Conservation (phyloP, 1,140 invertebrate species). For the Heliconius himera region DNA sequence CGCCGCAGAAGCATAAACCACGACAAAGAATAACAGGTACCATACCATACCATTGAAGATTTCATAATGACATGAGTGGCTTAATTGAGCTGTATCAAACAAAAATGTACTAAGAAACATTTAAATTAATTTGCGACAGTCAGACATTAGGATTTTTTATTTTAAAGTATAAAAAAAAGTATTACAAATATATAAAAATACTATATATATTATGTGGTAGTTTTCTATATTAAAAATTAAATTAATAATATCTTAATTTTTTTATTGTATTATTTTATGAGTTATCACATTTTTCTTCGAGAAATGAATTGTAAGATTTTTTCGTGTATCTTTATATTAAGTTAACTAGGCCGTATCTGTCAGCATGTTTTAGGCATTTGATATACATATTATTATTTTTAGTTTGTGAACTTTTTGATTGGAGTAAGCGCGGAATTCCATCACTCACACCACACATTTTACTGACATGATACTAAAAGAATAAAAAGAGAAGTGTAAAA, state of each 20-base stretch:
- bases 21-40: conserved; percentile 50
- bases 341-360: neutral
- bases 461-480: neutral
- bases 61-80: conserved; percentile 21
- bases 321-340: neutral
- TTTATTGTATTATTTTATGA: neutral
- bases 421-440: neutral
- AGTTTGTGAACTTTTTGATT: neutral
- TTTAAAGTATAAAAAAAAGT: neutral
- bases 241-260: neutral
- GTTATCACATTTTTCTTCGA: neutral
- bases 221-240: neutral
- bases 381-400: neutral
- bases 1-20: conserved; percentile 69
- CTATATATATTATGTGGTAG: neutral
- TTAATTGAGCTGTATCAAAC: neutral
- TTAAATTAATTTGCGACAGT: neutral
- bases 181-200: neutral
- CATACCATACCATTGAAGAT: conserved; percentile 13
- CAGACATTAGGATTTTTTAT: neutral
- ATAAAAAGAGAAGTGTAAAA: no score
- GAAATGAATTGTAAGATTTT: neutral
- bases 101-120: neutral
- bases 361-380: neutral
- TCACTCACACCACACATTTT: neutral